Percentiles rank a stretch among this genome's conserved stretches.
These are phyloP conservation scores for Leptoclinus maculatus DNA, from an alignment of 2,797 vertebrate species.

Conservation along the genomic window DNA sequence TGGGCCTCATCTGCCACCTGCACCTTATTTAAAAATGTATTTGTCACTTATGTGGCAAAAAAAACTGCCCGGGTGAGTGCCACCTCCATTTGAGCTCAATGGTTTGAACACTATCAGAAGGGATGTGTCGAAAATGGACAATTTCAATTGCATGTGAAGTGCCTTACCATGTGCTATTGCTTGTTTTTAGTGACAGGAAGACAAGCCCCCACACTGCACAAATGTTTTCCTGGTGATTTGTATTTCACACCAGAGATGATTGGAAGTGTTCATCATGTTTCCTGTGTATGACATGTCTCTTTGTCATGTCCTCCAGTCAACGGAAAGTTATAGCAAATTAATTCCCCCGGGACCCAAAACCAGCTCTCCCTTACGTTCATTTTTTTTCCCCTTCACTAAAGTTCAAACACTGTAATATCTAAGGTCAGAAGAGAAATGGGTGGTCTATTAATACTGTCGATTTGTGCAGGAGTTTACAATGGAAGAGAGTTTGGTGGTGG, in stretches of 20 bases:
- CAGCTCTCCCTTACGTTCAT: constrained; percentile 49
- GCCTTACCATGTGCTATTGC: constrained; percentile 41
- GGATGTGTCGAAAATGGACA: constrained; percentile 61
- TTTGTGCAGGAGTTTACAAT: constrained; percentile 45
- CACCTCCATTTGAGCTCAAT: constrained; percentile 62
- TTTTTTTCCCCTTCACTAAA: constrained; percentile 29
- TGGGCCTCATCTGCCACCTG: constrained; percentile 71
- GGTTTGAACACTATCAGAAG: constrained; percentile 64
- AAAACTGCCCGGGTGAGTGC: constrained; percentile 50
- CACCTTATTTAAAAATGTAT: constrained; percentile 68
- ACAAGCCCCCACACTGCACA: constrained; percentile 48
- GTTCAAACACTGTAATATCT: constrained; percentile 66
- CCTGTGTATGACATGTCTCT: constrained; percentile 55
- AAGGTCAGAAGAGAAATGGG: constrained; percentile 65
- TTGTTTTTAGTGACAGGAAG: constrained; percentile 56
- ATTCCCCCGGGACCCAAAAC: constrained; percentile 65
- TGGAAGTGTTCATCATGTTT: constrained; percentile 65
- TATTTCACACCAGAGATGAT: constrained; percentile 59
- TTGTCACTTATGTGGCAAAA: constrained; percentile 67
- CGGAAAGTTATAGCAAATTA: constrained; percentile 63
- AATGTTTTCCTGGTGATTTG: constrained; percentile 50
- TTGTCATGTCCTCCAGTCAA: constrained; percentile 63
- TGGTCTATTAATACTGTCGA: constrained; percentile 65
- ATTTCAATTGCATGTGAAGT: constrained; percentile 58
- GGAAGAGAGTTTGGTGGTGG: constrained; percentile 46